phyloP scores from a whole-genome alignment of 1,140 invertebrate genomes.

The Caerostris darwini region DNA sequence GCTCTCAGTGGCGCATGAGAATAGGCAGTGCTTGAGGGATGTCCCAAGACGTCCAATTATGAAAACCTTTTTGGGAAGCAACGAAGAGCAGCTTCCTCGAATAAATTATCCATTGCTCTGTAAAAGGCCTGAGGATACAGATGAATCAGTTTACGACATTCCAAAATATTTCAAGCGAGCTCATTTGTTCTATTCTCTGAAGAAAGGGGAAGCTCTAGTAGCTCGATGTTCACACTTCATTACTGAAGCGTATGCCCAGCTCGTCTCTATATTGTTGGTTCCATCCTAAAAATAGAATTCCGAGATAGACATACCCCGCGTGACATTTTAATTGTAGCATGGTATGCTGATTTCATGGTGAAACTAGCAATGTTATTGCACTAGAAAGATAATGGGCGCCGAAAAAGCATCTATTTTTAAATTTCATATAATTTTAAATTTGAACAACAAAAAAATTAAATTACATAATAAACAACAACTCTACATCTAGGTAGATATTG shows the following conservation, averaged over 20 bases:
- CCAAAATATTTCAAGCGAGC: slow-evolving; percentile 56
- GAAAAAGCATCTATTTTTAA: neutral
- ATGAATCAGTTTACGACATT: slow-evolving; percentile 44
- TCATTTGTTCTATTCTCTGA: slow-evolving; percentile 61
- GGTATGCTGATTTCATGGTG: slow-evolving; percentile 31
- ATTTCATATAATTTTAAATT: neutral
- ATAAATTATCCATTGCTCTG: slow-evolving; percentile 24
- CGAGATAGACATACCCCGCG: neutral
- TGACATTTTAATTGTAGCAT: slow-evolving; percentile 36
- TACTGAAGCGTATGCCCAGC: slow-evolving; percentile 64
- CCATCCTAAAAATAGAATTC: slow-evolving; percentile 49
- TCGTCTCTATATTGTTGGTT: slow-evolving; percentile 2
- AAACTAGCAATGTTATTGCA: slow-evolving; percentile 23
- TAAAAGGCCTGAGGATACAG: slow-evolving; percentile 35
- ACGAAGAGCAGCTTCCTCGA: slow-evolving; percentile 47
- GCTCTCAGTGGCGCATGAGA: slow-evolving; percentile 26
- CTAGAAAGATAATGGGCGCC: neutral
- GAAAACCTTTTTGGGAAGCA: neutral
- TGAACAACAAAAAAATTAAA: too few relatives aligned
- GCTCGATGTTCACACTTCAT: slow-evolving; percentile 53
- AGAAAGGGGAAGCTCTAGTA: slow-evolving; percentile 57
- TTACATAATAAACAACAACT: too few relatives aligned
- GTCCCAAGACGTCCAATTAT: slow-evolving; percentile 17
- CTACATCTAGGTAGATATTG: too few relatives aligned
- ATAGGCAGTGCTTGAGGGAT: neutral